A percentile compares a stretch with the other conserved stretches of the same genome.
Evolutionary conservation across 1,140 invertebrate species (phyloP).

Genomic region (Thalassaphorura encarpata): DNA sequence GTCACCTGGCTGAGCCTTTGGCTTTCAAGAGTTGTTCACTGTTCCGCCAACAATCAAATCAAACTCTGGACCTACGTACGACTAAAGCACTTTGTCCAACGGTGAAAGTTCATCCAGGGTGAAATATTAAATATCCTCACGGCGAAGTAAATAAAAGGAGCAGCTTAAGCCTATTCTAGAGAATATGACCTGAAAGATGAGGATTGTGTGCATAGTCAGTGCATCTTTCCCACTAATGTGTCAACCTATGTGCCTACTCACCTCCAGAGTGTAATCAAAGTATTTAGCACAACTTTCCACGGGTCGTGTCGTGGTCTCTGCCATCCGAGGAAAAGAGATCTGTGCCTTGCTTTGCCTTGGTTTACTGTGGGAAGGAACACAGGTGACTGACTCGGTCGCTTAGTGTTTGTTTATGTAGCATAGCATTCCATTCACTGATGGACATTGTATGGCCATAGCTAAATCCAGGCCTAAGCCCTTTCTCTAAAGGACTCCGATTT

Average conservation of each 20-base stretch:
- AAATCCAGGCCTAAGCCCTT: background rate
- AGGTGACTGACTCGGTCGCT: constrained; percentile 18
- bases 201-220: background rate
- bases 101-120: constrained; percentile 2
- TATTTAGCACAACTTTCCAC: too few species aligned
- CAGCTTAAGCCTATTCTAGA: background rate
- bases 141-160: background rate
- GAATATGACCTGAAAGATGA: constrained; percentile 2
- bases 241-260: too few species aligned
- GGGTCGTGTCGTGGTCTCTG: too few species aligned
- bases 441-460: background rate
- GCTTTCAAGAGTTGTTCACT: constrained; percentile 3
- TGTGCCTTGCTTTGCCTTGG: background rate
- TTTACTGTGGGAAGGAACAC: constrained; percentile 18
- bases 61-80: background rate
- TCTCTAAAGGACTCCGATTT: too few species aligned
- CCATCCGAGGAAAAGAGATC: too few species aligned
- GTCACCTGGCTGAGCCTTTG: constrained; percentile 30
- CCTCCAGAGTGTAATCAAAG: too few species aligned
- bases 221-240: too few species aligned
- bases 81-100: background rate
- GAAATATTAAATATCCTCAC: background rate
- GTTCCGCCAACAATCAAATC: constrained; percentile 12
- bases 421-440: constrained; percentile 14
- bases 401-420: constrained; percentile 20